A percentile compares a stretch with the other conserved stretches of the same genome.
Evolutionary conservation across 2,888 invertebrate genomes (phyloP).

Genomic region (Lamproptera curius): DNA sequence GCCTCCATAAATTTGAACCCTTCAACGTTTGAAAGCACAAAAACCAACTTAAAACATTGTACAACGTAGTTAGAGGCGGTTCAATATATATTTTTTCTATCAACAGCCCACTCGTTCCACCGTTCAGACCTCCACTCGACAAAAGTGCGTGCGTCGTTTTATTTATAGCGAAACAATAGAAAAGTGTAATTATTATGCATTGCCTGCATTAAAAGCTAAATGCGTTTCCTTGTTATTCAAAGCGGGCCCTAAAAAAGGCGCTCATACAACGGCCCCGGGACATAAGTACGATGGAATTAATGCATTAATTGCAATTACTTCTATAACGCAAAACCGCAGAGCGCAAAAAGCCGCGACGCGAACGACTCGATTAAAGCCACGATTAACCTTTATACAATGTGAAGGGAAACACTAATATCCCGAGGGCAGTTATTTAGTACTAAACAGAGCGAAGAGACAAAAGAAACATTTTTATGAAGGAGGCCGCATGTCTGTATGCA

Average conservation of each 20-base stretch:
- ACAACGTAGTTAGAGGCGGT: background rate
- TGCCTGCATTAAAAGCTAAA: constrained; percentile 14
- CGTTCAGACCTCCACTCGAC: background rate
- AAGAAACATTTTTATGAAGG: background rate
- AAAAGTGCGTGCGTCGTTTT: constrained; percentile 4
- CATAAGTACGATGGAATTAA: constrained; percentile 14
- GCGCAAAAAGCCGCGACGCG: constrained; percentile 20
- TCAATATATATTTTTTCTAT: background rate
- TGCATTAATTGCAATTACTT: constrained; percentile 18
- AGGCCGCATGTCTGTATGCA: too few relatives aligned
- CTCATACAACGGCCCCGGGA: constrained; percentile 15
- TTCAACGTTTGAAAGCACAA: background rate
- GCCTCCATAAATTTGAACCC: background rate
- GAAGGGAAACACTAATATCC: constrained; percentile 19
- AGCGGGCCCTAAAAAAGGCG: constrained; percentile 9
- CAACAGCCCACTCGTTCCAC: background rate
- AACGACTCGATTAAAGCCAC: constrained; percentile 27
- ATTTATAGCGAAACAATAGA: constrained; percentile 6
- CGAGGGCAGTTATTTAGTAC: constrained; percentile 7
- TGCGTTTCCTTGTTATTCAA: constrained; percentile 18
- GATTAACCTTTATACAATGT: constrained; percentile 31
- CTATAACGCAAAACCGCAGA: constrained; percentile 17
- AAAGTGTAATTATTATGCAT: constrained; percentile 14
- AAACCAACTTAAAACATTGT: background rate
- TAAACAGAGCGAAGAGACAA: too few relatives aligned